phyloP scores from a whole-genome alignment of 2,888 invertebrate genomes.

The Sicus ferrugineus region DNA sequence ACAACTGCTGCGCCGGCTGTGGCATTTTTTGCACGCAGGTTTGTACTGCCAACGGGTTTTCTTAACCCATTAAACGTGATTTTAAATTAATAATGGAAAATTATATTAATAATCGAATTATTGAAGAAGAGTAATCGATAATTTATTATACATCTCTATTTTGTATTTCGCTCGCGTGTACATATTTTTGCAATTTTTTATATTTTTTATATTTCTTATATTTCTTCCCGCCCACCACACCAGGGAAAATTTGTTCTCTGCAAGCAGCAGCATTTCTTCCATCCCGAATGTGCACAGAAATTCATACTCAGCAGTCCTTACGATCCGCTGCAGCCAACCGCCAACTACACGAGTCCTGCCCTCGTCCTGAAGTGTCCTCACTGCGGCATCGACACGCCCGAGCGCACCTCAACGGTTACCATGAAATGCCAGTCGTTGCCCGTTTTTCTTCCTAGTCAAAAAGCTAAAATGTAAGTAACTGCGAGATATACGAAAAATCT shows the following conservation, averaged over 20 bases:
- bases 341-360: conserved; percentile 59
- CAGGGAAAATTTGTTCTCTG: conserved; percentile 88
- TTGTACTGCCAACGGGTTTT: conserved; percentile 36
- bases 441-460: conserved; percentile 70
- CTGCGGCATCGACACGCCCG: conserved; percentile 71
- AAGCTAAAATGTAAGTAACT: conserved; percentile 55
- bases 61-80: not conserved
- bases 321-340: conserved; percentile 64
- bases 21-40: conserved; percentile 91
- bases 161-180: too few relatives aligned
- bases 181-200: too few relatives aligned
- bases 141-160: too few relatives aligned
- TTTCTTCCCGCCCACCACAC: too few relatives aligned
- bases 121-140: too few relatives aligned
- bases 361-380: conserved; percentile 73
- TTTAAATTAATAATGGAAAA: not conserved
- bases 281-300: conserved; percentile 76
- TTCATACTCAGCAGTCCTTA: conserved; percentile 61
- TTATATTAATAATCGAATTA: too few relatives aligned
- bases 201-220: conserved; percentile 5
- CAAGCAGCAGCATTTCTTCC: conserved; percentile 80
- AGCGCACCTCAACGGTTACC: conserved; percentile 68
- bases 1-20: conserved; percentile 91
- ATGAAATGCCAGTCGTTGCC: conserved; percentile 72
- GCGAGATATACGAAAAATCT: not conserved